Evolutionary conservation across 2,888 invertebrate species (phyloP).

Genomic region (Aplocera efformata): DNA sequence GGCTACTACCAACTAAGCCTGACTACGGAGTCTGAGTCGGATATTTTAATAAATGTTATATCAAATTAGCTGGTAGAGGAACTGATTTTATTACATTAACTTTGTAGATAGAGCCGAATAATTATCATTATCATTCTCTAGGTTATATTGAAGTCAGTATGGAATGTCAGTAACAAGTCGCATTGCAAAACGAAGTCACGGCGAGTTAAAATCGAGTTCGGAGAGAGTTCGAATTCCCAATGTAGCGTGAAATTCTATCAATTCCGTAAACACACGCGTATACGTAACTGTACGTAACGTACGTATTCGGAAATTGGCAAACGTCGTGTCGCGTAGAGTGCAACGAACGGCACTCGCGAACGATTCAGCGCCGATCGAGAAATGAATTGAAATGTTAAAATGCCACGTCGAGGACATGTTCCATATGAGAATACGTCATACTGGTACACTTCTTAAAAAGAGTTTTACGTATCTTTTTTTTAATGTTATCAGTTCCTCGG

Average conservation of each 20-base stretch:
- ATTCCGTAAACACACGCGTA: constrained; percentile 28
- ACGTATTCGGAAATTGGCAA: constrained; percentile 40
- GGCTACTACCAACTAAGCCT: no score
- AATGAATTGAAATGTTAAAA: constrained; percentile 12
- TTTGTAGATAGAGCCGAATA: no score
- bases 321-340: constrained; percentile 38
- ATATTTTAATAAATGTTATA: no score
- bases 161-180: background rate
- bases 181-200: background rate
- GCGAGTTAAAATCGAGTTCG: constrained; percentile 3
- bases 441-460: no score
- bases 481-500: no score
- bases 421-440: no score
- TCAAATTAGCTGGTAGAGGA: no score
- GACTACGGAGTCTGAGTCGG: no score
- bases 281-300: constrained; percentile 27
- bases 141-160: no score
- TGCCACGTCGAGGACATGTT: constrained; percentile 1
- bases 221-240: constrained; percentile 23
- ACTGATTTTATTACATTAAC: no score
- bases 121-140: no score
- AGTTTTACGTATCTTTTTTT: no score
- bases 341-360: constrained; percentile 44
- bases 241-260: constrained; percentile 27
- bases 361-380: constrained; percentile 35